Percentiles rank a stretch among this genome's conserved stretches.
Evolutionary conservation across 64 coral and sea anemone species (phyloP).

Genomic region (Montipora cactus): DNA sequence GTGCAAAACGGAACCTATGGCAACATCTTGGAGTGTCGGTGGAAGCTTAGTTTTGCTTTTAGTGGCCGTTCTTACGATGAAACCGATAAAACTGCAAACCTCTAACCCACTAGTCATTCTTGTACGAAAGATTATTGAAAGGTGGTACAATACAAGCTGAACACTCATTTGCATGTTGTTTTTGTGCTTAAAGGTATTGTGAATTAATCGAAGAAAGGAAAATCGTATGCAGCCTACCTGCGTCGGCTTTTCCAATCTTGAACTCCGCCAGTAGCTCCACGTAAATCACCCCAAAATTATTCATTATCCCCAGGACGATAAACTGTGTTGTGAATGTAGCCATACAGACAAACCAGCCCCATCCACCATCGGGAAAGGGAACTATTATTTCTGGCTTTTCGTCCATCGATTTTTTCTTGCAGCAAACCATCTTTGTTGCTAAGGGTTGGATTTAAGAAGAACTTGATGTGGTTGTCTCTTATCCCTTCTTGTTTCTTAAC

Average conservation of each 20-base stretch:
- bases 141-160: conserved; percentile 21
- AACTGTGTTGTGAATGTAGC: conserved; percentile 94
- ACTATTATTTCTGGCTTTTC: conserved; percentile 75
- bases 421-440: conserved; percentile 52
- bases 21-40: neutral
- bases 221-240: conserved; percentile 31
- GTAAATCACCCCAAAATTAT: conserved; percentile 97
- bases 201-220: neutral
- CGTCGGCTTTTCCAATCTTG: conserved; percentile 69
- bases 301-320: conserved; percentile 96
- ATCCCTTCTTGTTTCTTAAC: neutral
- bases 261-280: conserved; percentile 87
- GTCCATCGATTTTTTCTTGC: conserved; percentile 73
- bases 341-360: conserved; percentile 97
- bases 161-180: conserved; percentile 80
- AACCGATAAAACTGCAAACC: neutral
- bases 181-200: conserved; percentile 17
- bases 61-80: neutral
- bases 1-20: neutral
- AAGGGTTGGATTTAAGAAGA: neutral
- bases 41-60: neutral
- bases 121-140: neutral
- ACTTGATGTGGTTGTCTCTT: neutral
- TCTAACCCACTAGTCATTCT: neutral
- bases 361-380: conserved; percentile 91